Percentiles rank a stretch among this genome's conserved stretches.
Conservation (phyloP, 2,113 vertebrate species). For the Scopus umbretta region DNA sequence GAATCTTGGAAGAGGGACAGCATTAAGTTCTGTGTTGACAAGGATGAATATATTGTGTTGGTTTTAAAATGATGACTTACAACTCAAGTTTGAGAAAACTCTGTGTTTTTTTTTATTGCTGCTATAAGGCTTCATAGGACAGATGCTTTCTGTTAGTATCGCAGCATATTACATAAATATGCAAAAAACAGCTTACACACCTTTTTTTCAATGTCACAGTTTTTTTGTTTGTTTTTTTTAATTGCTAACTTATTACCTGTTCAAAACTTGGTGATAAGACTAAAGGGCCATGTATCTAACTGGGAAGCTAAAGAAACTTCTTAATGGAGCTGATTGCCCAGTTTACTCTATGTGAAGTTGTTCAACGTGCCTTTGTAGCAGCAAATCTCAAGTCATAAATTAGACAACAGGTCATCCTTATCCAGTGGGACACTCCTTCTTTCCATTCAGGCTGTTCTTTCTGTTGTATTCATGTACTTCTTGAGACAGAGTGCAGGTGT, state of each 20-base stretch:
- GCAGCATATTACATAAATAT: neutral
- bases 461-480: neutral
- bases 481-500: neutral
- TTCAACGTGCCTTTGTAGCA: neutral
- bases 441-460: neutral
- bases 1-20: neutral
- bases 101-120: neutral
- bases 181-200: neutral
- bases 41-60: neutral
- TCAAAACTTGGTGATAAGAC: neutral
- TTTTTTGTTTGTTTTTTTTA: too few species aligned
- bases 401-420: neutral
- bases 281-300: neutral
- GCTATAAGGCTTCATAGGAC: neutral
- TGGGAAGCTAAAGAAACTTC: neutral
- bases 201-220: neutral
- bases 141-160: neutral
- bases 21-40: neutral
- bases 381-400: neutral
- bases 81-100: neutral
- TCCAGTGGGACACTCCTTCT: neutral
- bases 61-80: neutral
- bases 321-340: neutral
- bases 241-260: neutral
- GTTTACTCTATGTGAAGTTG: neutral